A percentile compares a stretch with the other conserved stretches of the same genome.
phyloP scores from a whole-genome alignment of 2,113 vertebrate genomes.

The Taurulus bubalis region DNA sequence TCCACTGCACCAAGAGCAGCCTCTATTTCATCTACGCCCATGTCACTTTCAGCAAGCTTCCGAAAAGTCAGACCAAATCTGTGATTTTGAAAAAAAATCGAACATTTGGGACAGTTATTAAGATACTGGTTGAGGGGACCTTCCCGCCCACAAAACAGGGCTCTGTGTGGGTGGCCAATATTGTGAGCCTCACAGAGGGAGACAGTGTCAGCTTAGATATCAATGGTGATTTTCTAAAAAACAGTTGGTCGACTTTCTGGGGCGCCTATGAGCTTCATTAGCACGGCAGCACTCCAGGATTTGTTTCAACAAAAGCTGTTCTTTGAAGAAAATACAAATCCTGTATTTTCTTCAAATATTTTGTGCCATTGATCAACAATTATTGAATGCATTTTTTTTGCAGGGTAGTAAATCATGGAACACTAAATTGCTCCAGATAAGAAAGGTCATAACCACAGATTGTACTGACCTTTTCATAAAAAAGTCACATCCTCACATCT shows the following conservation, averaged over 20 bases:
- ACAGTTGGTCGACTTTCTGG: conserved; percentile 64
- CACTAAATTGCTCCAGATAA: conserved; percentile 17
- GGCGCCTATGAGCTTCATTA: conserved; percentile 65
- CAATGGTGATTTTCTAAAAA: background rate
- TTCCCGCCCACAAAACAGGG: background rate
- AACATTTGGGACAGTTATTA: rapidly evolving
- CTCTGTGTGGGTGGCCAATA: conserved; percentile 58
- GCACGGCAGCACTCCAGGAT: background rate
- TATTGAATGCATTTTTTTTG: background rate
- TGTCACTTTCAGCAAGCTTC: conserved; percentile 36
- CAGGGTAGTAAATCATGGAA: conserved; percentile 12
- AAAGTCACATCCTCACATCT: background rate
- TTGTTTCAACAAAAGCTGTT: background rate
- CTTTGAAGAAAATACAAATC: too few relatives aligned
- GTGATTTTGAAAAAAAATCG: conserved; percentile 58
- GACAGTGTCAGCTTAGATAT: conserved; percentile 64
- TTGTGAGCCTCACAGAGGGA: conserved; percentile 28
- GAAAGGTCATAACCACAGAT: background rate
- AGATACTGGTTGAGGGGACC: conserved; percentile 36
- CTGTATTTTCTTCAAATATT: background rate
- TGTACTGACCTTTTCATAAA: background rate
- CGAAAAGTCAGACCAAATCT: rapidly evolving
- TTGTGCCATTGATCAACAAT: background rate
- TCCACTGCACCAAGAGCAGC: conserved; percentile 29
- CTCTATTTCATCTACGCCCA: conserved; percentile 74